phyloP scores from a whole-genome alignment of 2,888 invertebrate species.

The Drosophila anomelani region DNA sequence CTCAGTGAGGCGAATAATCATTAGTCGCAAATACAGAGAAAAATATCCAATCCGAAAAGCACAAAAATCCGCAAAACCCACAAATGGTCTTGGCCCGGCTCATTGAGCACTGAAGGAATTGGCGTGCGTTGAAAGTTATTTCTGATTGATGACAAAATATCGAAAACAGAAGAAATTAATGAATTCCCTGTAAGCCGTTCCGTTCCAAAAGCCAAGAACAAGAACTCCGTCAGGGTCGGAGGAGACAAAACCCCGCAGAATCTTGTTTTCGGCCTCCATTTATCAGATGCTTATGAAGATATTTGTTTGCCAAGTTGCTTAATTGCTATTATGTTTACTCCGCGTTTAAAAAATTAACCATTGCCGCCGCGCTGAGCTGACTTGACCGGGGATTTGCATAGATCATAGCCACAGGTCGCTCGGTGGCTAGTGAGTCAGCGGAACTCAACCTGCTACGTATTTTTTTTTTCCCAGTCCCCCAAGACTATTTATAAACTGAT shows the following conservation, averaged over 20 bases:
- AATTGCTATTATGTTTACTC: constrained; percentile 73
- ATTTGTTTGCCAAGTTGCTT: constrained; percentile 61
- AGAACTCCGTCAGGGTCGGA: constrained; percentile 44
- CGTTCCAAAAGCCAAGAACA: constrained; percentile 36
- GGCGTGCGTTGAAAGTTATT: constrained; percentile 77
- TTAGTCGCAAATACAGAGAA: constrained; percentile 47
- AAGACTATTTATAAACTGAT: constrained; percentile 60
- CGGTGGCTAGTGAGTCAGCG: constrained; percentile 59
- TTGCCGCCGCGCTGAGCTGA: constrained; percentile 43
- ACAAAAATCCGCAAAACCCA: constrained; percentile 28
- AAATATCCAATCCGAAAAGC: constrained; percentile 24
- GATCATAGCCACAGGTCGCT: constrained; percentile 38
- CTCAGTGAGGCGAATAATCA: constrained; percentile 52
- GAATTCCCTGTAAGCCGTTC: constrained; percentile 72
- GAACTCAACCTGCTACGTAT: constrained; percentile 39
- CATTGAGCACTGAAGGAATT: constrained; percentile 61
- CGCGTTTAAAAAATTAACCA: constrained; percentile 43
- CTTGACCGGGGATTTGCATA: constrained; percentile 68
- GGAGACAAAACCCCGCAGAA: constrained; percentile 41
- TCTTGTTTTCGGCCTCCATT: constrained; percentile 56
- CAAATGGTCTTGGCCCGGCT: constrained; percentile 43
- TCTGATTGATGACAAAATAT: constrained; percentile 79
- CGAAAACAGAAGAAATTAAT: constrained; percentile 68
- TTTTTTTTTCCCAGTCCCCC: constrained; percentile 20
- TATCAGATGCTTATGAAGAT: constrained; percentile 60